These are phyloP conservation scores for Tenualosa ilisha DNA, from an alignment of 2,797 vertebrate genomes.

Conservation along the genomic window DNA sequence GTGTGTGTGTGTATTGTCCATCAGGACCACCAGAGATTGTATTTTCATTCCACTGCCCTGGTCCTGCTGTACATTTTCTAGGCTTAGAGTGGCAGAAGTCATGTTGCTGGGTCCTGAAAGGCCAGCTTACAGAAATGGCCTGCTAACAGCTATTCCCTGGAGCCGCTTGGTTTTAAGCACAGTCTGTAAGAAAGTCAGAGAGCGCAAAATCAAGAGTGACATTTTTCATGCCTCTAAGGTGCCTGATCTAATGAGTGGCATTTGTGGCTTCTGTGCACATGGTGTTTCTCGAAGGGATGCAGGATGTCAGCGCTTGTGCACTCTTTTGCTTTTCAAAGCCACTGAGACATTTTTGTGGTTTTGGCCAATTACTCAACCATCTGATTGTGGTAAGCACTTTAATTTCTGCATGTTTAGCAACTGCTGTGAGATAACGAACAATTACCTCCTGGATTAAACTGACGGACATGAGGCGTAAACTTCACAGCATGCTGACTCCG, in stretches of 20 bases:
- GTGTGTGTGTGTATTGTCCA: background rate
- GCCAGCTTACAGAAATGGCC: background rate
- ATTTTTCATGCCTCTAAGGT: constrained; percentile 1
- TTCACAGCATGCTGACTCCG: background rate
- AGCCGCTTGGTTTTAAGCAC: background rate
- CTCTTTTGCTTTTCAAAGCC: background rate
- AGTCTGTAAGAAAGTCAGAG: constrained; percentile 5
- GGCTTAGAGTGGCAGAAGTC: background rate
- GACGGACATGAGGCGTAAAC: background rate
- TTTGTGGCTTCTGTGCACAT: background rate
- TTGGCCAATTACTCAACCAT: constrained; percentile 11
- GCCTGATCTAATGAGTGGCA: constrained; percentile 9
- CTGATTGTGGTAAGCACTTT: background rate
- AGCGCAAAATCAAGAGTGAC: constrained; percentile 9
- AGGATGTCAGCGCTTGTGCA: background rate
- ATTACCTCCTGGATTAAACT: constrained; percentile 4
- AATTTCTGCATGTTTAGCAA: constrained; percentile 12
- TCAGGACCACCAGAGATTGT: background rate
- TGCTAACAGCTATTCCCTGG: background rate
- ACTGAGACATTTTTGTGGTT: background rate
- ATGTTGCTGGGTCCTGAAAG: background rate
- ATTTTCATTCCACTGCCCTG: background rate
- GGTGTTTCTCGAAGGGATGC: background rate
- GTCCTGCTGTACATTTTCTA: background rate
- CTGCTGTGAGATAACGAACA: constrained; percentile 14